Base-by-base conservation (phyloP, 1,140 invertebrate species). In the Hypsibius dujardini region DNA sequence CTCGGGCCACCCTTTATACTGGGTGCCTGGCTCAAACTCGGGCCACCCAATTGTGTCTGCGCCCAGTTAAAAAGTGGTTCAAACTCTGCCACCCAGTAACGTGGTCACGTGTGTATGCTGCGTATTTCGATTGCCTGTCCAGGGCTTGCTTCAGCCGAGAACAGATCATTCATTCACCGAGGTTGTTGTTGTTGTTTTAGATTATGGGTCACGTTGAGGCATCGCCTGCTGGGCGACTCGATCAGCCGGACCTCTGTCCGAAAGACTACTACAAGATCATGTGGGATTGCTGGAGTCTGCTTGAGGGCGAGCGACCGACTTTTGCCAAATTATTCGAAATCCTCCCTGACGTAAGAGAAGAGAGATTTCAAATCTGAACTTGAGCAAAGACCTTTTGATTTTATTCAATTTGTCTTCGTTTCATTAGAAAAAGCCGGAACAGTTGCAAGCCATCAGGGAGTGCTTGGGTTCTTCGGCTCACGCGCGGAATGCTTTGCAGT, bases 181-280 rank as follows among this genome's bases (percentile, higher is more conserved):
- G 28, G 28, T 28, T 72, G 45, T 28, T 46, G 2, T 59, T 14
- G 59, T 70, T 75, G 46, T 62, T 71, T 70, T 88, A 98, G 82
- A 97, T 98, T 74, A 80, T 98, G 1, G 90, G 95, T 78, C 89
- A 92, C 1, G 95, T 98, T 70, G 94, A 98, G 80, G 86, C 89
- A 72, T 93, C 90, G 12, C 87, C 90, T 75, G 83, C 82, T 47
- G 83, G 92, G 81, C 83, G 90, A 50, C 80, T 95, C 47, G 92
- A 96, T 77, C 86, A 90, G 74, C 95, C 95, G 0, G 90, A 95
- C 75, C 91, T 90, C 74, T 98, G 95, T 81, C 93, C 95, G 0
- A 86, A 88, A 72, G 92, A 94, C 45, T 92, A 94, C 79, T 98
- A 93, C 76, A 82, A 84, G 2, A 79, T 95, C 12, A 98, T 98